A percentile compares a stretch with the other conserved stretches of the same genome.
Conservation (phyloP, 2,888 invertebrate genomes). For the Psylliodes chrysocephalus region DNA sequence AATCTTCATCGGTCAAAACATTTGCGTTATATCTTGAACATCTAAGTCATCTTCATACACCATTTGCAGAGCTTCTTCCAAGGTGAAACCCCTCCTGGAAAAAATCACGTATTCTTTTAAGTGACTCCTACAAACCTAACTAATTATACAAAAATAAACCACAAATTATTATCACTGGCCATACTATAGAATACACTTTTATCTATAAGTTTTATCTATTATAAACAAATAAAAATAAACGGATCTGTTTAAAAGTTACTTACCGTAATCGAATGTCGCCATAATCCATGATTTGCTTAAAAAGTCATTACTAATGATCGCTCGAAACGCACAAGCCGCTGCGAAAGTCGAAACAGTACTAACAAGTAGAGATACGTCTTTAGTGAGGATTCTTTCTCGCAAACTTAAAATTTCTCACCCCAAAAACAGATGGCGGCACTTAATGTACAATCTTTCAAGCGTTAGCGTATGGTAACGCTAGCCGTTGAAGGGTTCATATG, state of each 20-base stretch:
- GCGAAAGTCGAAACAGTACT: not conserved
- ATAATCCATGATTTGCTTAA: conserved; percentile 7
- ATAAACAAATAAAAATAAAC: not conserved
- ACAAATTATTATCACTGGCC: too few species aligned
- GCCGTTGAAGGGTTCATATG: too few species aligned
- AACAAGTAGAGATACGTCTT: not conserved
- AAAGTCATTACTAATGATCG: not conserved
- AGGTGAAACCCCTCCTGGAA: conserved; percentile 17
- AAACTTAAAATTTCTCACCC: not conserved
- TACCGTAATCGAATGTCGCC: conserved; percentile 12
- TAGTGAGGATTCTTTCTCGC: not conserved
- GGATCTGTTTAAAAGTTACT: conserved; percentile 5
- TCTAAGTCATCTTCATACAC: conserved; percentile 17
- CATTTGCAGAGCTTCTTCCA: too few species aligned
- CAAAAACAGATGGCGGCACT: not conserved
- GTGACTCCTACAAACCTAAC: too few species aligned
- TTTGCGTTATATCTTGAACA: conserved; percentile 10
- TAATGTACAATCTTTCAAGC: too few species aligned
- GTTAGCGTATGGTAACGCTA: too few species aligned
- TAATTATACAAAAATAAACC: too few species aligned
- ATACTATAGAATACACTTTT: too few species aligned
- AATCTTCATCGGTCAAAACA: too few species aligned
- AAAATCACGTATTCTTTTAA: conserved; percentile 11
- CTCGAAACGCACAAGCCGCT: conserved; percentile 10
- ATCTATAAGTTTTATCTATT: conserved; percentile 4